Percentiles rank a stretch among this genome's conserved stretches.
phyloP scores from a whole-genome alignment of 2,113 vertebrate genomes.

The Gallinago paraguaiae region DNA sequence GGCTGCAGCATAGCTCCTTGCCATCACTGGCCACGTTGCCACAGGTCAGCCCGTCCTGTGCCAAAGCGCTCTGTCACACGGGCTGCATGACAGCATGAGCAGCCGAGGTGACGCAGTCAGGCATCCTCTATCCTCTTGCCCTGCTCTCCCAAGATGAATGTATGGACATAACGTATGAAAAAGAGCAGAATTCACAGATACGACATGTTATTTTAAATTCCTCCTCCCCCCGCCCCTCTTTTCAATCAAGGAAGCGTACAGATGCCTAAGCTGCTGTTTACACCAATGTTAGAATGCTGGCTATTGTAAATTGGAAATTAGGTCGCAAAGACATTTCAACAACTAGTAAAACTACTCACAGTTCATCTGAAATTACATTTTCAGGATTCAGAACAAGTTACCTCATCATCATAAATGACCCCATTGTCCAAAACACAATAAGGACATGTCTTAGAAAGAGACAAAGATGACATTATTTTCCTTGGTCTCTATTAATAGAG shows the following conservation, averaged over 20 bases:
- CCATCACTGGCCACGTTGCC: not conserved
- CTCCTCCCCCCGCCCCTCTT: not conserved
- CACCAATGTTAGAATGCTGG: not conserved
- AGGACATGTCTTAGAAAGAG: constrained; percentile 40
- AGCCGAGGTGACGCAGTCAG: not conserved
- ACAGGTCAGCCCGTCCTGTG: not conserved
- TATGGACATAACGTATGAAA: accelerated
- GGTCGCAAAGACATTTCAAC: constrained; percentile 10
- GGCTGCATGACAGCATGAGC: not conserved
- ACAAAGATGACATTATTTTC: constrained; percentile 53
- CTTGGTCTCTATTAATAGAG: constrained; percentile 62
- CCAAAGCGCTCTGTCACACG: accelerated
- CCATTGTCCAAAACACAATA: constrained; percentile 61
- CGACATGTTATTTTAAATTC: not conserved
- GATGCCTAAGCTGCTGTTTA: constrained; percentile 22
- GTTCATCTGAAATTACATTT: constrained; percentile 51
- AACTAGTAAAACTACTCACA: constrained; percentile 20
- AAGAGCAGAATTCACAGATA: not conserved
- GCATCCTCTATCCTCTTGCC: accelerated
- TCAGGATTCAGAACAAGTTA: constrained; percentile 52
- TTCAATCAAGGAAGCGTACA: not conserved
- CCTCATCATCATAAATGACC: constrained; percentile 56
- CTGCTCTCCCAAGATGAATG: not conserved
- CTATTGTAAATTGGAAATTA: constrained; percentile 1
- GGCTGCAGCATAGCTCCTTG: not conserved